Evolutionary conservation across 2,888 invertebrate species (phyloP).

Genomic region (Exephanes ischioxanthus): DNA sequence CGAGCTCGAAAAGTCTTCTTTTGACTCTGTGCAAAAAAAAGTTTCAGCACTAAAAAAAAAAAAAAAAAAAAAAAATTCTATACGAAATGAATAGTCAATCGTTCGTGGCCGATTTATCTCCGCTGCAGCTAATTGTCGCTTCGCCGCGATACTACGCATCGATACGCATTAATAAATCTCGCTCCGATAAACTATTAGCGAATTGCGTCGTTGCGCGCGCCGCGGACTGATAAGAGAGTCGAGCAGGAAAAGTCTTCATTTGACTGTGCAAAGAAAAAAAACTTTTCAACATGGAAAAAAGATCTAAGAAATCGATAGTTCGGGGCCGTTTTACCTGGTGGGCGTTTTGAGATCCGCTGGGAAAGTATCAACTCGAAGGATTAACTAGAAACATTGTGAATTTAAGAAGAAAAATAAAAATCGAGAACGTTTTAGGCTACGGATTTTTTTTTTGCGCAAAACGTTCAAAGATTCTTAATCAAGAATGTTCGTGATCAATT

Average conservation of each 20-base stretch:
- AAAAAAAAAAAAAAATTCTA: not conserved
- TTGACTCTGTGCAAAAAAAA: not conserved
- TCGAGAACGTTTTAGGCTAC: no score
- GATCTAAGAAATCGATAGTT: not conserved
- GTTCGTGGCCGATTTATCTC: not conserved
- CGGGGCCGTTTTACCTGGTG: no score
- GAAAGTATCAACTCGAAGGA: no score
- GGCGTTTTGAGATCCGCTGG: no score
- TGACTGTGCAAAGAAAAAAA: not conserved
- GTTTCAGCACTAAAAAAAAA: not conserved
- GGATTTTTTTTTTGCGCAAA: not conserved
- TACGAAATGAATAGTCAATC: no score
- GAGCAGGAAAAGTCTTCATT: not conserved
- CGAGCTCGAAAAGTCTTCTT: not conserved
- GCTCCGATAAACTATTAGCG: not conserved
- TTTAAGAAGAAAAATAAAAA: no score
- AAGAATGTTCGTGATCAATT: not conserved
- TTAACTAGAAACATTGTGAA: no score
- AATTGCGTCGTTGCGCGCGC: not conserved
- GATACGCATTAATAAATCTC: slow-evolving; percentile 12
- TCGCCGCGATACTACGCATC: not conserved
- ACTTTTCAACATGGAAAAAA: not conserved
- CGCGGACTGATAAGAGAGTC: not conserved
- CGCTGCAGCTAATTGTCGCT: not conserved
- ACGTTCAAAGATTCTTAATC: not conserved